These are phyloP conservation scores for Fundulus diaphanus DNA, from an alignment of 2,797 vertebrate genomes.

Conservation along the genomic window DNA sequence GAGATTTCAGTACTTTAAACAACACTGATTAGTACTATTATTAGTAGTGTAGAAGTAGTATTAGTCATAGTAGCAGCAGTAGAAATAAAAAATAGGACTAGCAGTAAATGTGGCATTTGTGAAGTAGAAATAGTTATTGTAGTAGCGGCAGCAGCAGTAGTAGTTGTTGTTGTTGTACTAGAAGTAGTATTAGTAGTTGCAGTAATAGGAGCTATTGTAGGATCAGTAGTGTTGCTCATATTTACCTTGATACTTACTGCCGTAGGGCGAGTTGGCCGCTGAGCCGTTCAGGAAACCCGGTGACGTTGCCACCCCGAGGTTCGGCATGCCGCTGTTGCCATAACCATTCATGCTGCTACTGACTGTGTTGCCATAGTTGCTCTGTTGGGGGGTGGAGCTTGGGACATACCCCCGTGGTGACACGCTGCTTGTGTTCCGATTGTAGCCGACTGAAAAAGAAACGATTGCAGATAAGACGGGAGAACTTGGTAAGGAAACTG, in stretches of 20 bases:
- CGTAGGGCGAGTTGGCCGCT: slow-evolving; percentile 95
- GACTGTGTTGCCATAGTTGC: slow-evolving; percentile 94
- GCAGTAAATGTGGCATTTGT: too few species aligned
- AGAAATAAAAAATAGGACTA: too few species aligned
- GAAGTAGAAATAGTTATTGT: too few species aligned
- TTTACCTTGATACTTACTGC: slow-evolving; percentile 95
- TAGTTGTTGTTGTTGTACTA: too few species aligned
- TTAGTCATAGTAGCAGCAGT: too few species aligned
- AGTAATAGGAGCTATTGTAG: not conserved
- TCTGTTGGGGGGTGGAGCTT: slow-evolving; percentile 97
- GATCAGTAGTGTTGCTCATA: not conserved
- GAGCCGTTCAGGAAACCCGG: slow-evolving; percentile 97
- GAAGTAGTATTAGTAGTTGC: too few species aligned
- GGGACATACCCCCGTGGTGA: slow-evolving; percentile 95
- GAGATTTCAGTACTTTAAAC: too few species aligned
- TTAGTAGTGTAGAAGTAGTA: too few species aligned
- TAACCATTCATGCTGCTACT: slow-evolving; percentile 99
- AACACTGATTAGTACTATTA: too few species aligned
- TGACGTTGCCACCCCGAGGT: slow-evolving; percentile 94
- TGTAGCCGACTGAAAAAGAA: slow-evolving; percentile 90
- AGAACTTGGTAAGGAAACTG: not conserved
- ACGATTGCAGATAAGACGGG: not conserved
- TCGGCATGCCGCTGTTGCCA: slow-evolving; percentile 90
- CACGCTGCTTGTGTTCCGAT: slow-evolving; percentile 96
- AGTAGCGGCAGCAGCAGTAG: too few species aligned